Base-by-base conservation (phyloP, 2,113 vertebrate species). In the Nothobranchius kuhntae region DNA sequence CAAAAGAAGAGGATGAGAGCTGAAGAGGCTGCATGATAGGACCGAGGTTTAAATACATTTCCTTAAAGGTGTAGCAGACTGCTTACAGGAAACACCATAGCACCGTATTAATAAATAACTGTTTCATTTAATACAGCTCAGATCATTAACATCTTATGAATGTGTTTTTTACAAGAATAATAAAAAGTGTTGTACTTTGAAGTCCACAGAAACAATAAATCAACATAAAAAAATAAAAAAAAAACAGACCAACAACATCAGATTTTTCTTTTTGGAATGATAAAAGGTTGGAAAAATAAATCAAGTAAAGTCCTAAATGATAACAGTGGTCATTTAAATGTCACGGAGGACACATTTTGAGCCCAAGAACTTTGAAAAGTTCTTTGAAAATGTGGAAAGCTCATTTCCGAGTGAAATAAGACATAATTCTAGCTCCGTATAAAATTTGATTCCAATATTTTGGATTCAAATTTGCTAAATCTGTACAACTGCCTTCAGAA, bases 121-220 rank as follows among this genome's bases (percentile, higher is more conserved):
- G 40, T 86, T 86, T 83, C 65, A 78, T 84, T 56, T 54, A 56
- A 11, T 5, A 35, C 3, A 21, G 14, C 40, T 61, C 51, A 75
- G 21, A 57, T 30, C 13, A 44, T 44, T 69, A 1, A 65, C 24
- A 57, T 26, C 7, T 53, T 45, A 54, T 17, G 26, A 17, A 72
- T 53, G 38, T n/a, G 47, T 66, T 62, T 9, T 59, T n/a, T 2
- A 50, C 6, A 17, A 6, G 7, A 15, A n/a, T 6, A 17, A 6
- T 50, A 15, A 6, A 50, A 17, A 17, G 47, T n/a, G 13, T 30
- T 30, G 30, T 30, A 3, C 30, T 3, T 30, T 30, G 30, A 3
- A 30, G 3, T 30, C 3, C 30, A 30, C 30, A 30, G 30, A 30
- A 30, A 30, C 4, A 30, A 30, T 30, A 30, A 30, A 21, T 21